Evolutionary conservation across 2,797 vertebrate species (phyloP).

Genomic region (Pseudocheirus occidentalis): DNA sequence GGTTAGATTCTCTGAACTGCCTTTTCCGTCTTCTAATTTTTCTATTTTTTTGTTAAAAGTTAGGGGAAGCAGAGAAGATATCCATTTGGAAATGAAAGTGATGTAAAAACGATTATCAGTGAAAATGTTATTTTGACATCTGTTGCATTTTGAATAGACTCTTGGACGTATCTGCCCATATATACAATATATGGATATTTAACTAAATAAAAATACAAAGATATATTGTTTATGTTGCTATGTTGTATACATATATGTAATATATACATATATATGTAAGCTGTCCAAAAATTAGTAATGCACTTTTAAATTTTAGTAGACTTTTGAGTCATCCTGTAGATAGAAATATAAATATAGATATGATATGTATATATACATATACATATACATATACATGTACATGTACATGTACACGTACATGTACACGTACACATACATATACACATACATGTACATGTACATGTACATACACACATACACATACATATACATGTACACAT

Average conservation of each 20-base stretch:
- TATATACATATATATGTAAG: not conserved
- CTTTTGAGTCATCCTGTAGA: not conserved
- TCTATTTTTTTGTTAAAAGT: not conserved
- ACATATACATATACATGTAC: not conserved
- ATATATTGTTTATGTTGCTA: not conserved
- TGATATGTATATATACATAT: not conserved
- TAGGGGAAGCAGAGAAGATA: not conserved
- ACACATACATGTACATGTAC: too few relatives aligned
- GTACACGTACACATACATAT: too few relatives aligned
- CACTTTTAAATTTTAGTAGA: not conserved
- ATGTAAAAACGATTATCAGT: not conserved
- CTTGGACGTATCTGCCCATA: not conserved
- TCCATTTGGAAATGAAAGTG: not conserved
- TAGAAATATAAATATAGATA: not conserved
- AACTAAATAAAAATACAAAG: not conserved
- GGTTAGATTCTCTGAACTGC: not conserved
- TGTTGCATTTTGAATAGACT: not conserved
- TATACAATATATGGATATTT: not conserved
- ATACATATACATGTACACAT: too few relatives aligned
- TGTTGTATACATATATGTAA: too few relatives aligned
- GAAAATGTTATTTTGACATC: not conserved
- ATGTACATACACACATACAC: too few relatives aligned
- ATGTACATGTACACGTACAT: too few relatives aligned
- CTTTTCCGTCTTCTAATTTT: not conserved
- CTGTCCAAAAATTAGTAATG: not conserved